A percentile compares a stretch with the other conserved stretches of the same genome.
Conservation (phyloP, 2,888 invertebrate genomes). For the Scaptomyza parva region DNA sequence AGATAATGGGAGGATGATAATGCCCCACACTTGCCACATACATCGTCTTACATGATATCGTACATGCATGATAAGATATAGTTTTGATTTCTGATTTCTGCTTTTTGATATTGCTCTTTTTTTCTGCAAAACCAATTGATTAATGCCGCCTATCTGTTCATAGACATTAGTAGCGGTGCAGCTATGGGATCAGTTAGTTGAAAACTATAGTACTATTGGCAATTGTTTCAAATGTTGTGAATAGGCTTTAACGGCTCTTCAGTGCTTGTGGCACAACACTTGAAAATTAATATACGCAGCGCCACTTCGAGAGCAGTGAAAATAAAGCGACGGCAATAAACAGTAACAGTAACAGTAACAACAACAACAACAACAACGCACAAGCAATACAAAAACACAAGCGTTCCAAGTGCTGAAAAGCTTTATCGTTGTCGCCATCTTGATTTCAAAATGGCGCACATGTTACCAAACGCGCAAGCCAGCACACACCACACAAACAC, state of each 20-base stretch:
- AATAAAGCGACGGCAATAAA: conserved; percentile 25
- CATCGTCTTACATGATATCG: conserved; percentile 67
- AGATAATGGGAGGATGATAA: conserved; percentile 70
- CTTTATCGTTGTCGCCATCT: conserved; percentile 73
- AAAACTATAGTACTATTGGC: conserved; percentile 8
- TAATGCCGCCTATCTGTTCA: conserved; percentile 38
- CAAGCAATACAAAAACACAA: conserved; percentile 16
- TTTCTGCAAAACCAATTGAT: conserved; percentile 35
- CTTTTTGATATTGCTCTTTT: conserved; percentile 30
- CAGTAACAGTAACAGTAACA: conserved; percentile 12
- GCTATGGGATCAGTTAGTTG: conserved; percentile 51
- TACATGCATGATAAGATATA: conserved; percentile 70
- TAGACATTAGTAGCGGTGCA: conserved; percentile 43
- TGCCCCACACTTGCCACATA: conserved; percentile 31
- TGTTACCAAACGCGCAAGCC: conserved; percentile 44
- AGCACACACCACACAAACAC: conserved; percentile 26
- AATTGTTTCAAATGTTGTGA: background rate
- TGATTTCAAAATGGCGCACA: conserved; percentile 70
- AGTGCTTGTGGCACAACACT: conserved; percentile 27
- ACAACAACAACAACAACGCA: conserved; percentile 6
- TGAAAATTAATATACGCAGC: conserved; percentile 13
- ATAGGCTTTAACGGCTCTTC: conserved; percentile 18
- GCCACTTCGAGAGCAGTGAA: conserved; percentile 23
- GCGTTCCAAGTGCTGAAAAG: conserved; percentile 34
- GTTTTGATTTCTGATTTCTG: conserved; percentile 38